Base-by-base conservation (phyloP, 2,888 invertebrate genomes). In the Ischnus inquisitorius region DNA sequence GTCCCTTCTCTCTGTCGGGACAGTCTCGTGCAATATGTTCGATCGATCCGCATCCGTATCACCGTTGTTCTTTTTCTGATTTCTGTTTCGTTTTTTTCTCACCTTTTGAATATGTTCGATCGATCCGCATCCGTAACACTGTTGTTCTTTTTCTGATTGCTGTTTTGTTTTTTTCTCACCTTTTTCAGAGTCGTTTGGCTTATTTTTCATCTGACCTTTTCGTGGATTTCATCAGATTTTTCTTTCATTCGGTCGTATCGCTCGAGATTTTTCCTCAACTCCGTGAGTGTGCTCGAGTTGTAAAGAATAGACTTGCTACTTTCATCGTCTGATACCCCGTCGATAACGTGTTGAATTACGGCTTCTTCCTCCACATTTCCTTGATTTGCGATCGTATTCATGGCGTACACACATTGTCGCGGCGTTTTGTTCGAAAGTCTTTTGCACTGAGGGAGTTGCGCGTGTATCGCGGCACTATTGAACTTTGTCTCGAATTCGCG, bases 381-480 rank as follows among this genome's bases (percentile, higher is more conserved):
- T n/a, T 87, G 85, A 25, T 78, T 84, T 0, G 85, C 88, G 1
- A 86, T 82, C 12, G 85, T 81, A 8, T 82, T 16, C 65, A 87
- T 72, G 0, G 82, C 78, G 41, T 86, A 87, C 2, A 83, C 28
- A 28, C 82, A 88, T 39, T 81, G 84, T 12, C 82, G 75, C 8
- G 76, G 82, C 4, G 71, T 74, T 51, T 74, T 67, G 48, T 67
- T 43, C 1, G 19, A 8, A 46, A 68, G 68, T 25, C 85, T 72
- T 25, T 74, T 85, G 2, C 22, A 41, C 1, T 28, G 43, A 1
- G 28, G 5, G 10, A 88, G 65, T 34, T 79, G 51, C 12, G 69
- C n/a, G 39, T 88, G 85, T 0, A 87, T 67, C 5, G 54, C 14
- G 10, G 80, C 69, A 41, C 84, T 85, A 43, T 86, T 83, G 8